Evolutionary conservation across 1,140 invertebrate genomes (phyloP).

Genomic region (Neodiprion pinetum): DNA sequence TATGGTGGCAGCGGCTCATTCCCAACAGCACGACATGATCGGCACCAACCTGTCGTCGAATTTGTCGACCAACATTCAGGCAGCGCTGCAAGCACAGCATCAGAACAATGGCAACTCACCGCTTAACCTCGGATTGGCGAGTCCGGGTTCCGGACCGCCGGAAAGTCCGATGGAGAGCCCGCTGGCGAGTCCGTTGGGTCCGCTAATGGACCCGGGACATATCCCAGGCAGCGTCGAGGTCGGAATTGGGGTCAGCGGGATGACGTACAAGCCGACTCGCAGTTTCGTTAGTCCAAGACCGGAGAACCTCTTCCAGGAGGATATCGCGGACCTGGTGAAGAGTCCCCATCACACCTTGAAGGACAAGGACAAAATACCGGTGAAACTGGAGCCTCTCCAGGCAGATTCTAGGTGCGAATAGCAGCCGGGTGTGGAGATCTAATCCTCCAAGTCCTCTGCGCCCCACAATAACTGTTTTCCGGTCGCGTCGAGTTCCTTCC

Average conservation of each 20-base stretch:
- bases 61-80: slow-evolving; percentile 56
- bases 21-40: slow-evolving; percentile 66
- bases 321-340: slow-evolving; percentile 68
- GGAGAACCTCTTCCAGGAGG: slow-evolving; percentile 70
- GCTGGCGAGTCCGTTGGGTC: slow-evolving; percentile 60
- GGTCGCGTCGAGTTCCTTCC: slow-evolving; percentile 25
- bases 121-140: slow-evolving; percentile 62
- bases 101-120: slow-evolving; percentile 65
- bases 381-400: slow-evolving; percentile 56
- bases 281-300: slow-evolving; percentile 67
- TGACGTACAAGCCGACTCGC: slow-evolving; percentile 70
- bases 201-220: slow-evolving; percentile 55
- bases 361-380: slow-evolving; percentile 61
- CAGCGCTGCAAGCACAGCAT: slow-evolving; percentile 62
- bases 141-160: slow-evolving; percentile 58
- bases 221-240: slow-evolving; percentile 63
- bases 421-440: slow-evolving; percentile 26
- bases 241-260: slow-evolving; percentile 69
- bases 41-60: slow-evolving; percentile 56
- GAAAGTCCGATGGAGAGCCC: slow-evolving; percentile 63
- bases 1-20: slow-evolving; percentile 72
- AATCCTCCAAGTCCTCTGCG: neutral
- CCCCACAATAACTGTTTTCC: neutral
- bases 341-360: slow-evolving; percentile 57
- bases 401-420: slow-evolving; percentile 61